Evolutionary conservation across 2,113 vertebrate species (phyloP).

Genomic region (Tychaedon coryphoeus): DNA sequence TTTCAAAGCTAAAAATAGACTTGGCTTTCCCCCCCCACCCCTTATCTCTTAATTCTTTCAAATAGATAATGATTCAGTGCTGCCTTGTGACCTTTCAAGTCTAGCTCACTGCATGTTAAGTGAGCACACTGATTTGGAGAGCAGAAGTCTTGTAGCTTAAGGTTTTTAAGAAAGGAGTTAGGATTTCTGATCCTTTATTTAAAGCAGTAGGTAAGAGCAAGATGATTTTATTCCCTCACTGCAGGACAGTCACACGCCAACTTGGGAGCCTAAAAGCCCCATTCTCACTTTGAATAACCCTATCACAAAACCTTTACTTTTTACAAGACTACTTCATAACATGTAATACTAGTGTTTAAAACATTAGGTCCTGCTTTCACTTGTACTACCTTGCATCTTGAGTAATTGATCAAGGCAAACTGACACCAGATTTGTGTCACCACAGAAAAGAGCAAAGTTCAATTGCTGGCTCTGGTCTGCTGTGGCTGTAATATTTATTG

Average conservation of each 20-base stretch:
- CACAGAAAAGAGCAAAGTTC: background rate
- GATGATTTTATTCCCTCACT: background rate
- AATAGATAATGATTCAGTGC: background rate
- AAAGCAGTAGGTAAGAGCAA: background rate
- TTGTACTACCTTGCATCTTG: background rate
- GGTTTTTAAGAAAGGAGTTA: background rate
- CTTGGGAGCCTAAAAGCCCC: background rate
- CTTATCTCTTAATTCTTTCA: constrained; percentile 33
- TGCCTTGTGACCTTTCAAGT: constrained; percentile 25
- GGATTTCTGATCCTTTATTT: background rate
- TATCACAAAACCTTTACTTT: background rate
- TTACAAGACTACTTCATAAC: background rate
- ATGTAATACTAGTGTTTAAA: background rate
- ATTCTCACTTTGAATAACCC: background rate
- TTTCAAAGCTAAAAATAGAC: constrained; percentile 43
- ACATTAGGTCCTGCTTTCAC: background rate
- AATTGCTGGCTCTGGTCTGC: background rate
- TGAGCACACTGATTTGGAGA: background rate
- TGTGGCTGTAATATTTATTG: background rate
- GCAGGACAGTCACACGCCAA: background rate
- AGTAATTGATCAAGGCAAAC: background rate
- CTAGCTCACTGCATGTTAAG: background rate
- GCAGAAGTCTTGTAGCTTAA: background rate
- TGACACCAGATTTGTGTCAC: background rate
- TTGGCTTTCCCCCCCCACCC: background rate